Percentiles rank a stretch among this genome's conserved stretches.
These are phyloP conservation scores for Diarsia mendica DNA, from an alignment of 2,888 invertebrate species.

Conservation along the genomic window DNA sequence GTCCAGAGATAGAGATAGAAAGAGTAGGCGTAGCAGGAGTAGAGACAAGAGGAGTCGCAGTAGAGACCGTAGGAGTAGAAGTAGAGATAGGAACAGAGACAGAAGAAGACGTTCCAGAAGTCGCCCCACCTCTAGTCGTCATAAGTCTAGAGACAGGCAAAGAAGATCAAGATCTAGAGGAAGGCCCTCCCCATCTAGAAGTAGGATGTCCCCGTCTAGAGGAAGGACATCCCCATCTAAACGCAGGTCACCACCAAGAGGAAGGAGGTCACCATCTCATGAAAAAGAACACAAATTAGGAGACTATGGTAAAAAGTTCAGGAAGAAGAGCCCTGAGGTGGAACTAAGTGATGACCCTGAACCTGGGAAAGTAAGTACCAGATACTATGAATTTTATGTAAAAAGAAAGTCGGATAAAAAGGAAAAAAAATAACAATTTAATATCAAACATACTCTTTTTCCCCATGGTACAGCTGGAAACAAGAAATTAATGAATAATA, in stretches of 20 bases:
- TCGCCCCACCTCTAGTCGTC: constrained; percentile 58
- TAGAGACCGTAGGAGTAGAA: constrained; percentile 70
- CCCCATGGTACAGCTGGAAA: too few species aligned
- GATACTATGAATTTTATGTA: neutral
- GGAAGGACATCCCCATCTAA: constrained; percentile 74
- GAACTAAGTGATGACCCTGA: constrained; percentile 94
- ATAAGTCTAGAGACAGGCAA: constrained; percentile 64
- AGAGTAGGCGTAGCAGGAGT: constrained; percentile 70
- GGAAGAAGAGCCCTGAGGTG: constrained; percentile 87
- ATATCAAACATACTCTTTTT: too few species aligned
- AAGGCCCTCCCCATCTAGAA: constrained; percentile 70
- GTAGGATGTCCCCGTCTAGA: constrained; percentile 73
- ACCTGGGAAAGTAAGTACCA: constrained; percentile 91
- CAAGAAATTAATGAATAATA: too few species aligned
- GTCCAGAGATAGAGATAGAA: constrained; percentile 71
- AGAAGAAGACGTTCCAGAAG: constrained; percentile 76
- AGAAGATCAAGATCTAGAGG: constrained; percentile 70
- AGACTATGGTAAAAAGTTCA: constrained; percentile 78
- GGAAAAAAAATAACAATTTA: too few species aligned
- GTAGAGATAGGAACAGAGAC: constrained; percentile 74
- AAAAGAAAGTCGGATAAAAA: too few species aligned
- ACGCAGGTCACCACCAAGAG: constrained; percentile 69
- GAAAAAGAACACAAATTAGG: constrained; percentile 72
- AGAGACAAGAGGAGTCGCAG: constrained; percentile 68
- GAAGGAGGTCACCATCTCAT: constrained; percentile 74